These are phyloP conservation scores for Paramacrobiotus metropolitanus DNA, from an alignment of 1,140 invertebrate genomes.

Conservation along the genomic window DNA sequence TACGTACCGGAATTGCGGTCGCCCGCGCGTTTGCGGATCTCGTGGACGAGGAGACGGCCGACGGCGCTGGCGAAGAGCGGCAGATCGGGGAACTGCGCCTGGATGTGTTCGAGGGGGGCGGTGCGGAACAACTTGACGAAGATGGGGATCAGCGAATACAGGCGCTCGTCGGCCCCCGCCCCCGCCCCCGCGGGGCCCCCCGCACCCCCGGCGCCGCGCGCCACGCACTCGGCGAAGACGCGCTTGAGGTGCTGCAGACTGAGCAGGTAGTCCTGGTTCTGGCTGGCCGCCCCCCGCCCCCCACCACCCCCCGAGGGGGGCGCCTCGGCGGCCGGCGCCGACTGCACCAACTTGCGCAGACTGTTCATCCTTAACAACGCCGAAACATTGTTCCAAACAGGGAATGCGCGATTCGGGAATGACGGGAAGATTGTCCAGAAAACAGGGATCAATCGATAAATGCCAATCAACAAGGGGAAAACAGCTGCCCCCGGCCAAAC, in stretches of 20 bases:
- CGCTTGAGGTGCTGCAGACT: slow-evolving; percentile 87
- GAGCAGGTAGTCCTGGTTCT: slow-evolving; percentile 24
- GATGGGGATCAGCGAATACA: slow-evolving; percentile 90
- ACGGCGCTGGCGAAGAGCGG: slow-evolving; percentile 14
- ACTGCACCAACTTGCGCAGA: not conserved
- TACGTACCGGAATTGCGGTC: not conserved
- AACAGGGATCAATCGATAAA: too few relatives aligned
- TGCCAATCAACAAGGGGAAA: too few relatives aligned
- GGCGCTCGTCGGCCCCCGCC: too few relatives aligned
- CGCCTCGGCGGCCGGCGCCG: not conserved
- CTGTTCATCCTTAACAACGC: not conserved
- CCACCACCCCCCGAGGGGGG: not conserved
- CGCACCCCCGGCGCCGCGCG: slow-evolving; percentile 14
- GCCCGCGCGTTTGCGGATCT: slow-evolving; percentile 10
- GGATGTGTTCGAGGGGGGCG: slow-evolving; percentile 15
- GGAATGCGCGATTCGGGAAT: too few relatives aligned
- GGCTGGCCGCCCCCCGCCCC: not conserved
- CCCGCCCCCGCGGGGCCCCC: slow-evolving; percentile 40
- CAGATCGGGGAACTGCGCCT: slow-evolving; percentile 18
- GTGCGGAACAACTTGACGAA: slow-evolving; percentile 48
- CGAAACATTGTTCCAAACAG: too few relatives aligned
- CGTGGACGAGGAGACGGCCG: slow-evolving; percentile 16
- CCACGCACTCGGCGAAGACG: slow-evolving; percentile 38
- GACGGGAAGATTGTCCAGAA: too few relatives aligned
- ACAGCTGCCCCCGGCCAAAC: too few relatives aligned